Percentiles rank a stretch among this genome's conserved stretches.
phyloP scores from a whole-genome alignment of 1,140 invertebrate genomes.

The Episyrphus balteatus region DNA sequence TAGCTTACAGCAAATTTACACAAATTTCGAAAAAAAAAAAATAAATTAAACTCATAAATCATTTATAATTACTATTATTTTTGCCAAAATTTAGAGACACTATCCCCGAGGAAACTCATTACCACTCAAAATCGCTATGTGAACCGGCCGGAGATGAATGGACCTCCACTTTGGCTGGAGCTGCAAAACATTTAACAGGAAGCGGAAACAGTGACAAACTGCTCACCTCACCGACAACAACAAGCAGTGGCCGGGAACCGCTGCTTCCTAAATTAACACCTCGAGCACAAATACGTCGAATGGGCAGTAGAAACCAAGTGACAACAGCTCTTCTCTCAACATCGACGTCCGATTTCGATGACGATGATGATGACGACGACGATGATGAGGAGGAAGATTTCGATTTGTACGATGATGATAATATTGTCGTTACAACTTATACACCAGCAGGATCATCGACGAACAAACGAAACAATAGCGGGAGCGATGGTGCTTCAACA shows the following conservation, averaged over 20 bases:
- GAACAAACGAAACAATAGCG: conserved; percentile 8
- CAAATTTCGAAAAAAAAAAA: conserved; percentile 5
- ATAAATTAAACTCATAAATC: background rate
- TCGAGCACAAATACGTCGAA: conserved; percentile 25
- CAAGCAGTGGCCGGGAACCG: conserved; percentile 19
- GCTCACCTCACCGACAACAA: conserved; percentile 6
- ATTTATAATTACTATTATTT: background rate
- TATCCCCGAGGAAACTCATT: conserved; percentile 35
- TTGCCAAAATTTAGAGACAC: conserved; percentile 24
- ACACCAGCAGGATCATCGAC: conserved; percentile 23
- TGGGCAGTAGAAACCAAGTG: conserved; percentile 24
- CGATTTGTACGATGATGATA: conserved; percentile 34
- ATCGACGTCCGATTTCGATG: conserved; percentile 19
- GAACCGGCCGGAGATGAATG: conserved; percentile 30
- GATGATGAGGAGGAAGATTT: conserved; percentile 34
- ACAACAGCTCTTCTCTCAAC: conserved; percentile 25
- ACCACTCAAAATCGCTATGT: conserved; percentile 32
- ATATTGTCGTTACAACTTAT: conserved; percentile 28
- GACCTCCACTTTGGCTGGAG: conserved; percentile 15
- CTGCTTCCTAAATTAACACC: conserved; percentile 30
- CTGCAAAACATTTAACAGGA: conserved; percentile 8
- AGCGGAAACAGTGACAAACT: conserved; percentile 6
- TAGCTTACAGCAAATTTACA: conserved; percentile 9
- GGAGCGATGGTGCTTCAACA: conserved; percentile 14
- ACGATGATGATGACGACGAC: conserved; percentile 18